Evolutionary conservation across 2,113 vertebrate species (phyloP).

Genomic region (Mus musculus): DNA sequence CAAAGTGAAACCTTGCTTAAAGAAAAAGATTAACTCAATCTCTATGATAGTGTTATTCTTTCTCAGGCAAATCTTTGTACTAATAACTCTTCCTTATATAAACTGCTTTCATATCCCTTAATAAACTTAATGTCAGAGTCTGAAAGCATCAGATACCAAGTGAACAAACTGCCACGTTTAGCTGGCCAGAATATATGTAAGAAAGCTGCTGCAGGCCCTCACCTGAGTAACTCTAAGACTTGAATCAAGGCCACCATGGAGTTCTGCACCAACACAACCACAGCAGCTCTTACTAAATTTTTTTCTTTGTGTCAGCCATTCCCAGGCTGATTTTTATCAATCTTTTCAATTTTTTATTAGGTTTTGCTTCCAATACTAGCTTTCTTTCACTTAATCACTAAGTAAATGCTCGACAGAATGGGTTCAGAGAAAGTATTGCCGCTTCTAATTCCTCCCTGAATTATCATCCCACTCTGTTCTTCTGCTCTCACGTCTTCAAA

Average conservation of each 20-base stretch:
- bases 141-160: slow-evolving; percentile 21
- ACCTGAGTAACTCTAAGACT: background rate
- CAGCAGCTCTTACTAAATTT: slow-evolving; percentile 9
- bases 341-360: background rate
- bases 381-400: slow-evolving; percentile 36
- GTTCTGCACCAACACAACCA: background rate
- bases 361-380: background rate
- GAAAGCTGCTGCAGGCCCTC: background rate
- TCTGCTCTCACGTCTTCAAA: slow-evolving; percentile 49
- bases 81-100: background rate
- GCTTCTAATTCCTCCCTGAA: slow-evolving; percentile 39
- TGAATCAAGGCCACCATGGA: background rate
- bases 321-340: background rate
- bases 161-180: background rate
- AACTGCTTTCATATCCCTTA: slow-evolving; percentile 61
- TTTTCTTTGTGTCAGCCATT: background rate
- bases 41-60: background rate
- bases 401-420: slow-evolving; percentile 50
- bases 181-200: background rate
- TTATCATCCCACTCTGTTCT: background rate
- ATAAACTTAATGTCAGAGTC: slow-evolving; percentile 6
- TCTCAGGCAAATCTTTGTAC: slow-evolving; percentile 43
- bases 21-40: background rate
- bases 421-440: slow-evolving; percentile 16
- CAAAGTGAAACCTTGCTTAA: background rate